Evolutionary conservation across 2,113 vertebrate genomes (phyloP).

Genomic region (Lepisosteus oculatus): DNA sequence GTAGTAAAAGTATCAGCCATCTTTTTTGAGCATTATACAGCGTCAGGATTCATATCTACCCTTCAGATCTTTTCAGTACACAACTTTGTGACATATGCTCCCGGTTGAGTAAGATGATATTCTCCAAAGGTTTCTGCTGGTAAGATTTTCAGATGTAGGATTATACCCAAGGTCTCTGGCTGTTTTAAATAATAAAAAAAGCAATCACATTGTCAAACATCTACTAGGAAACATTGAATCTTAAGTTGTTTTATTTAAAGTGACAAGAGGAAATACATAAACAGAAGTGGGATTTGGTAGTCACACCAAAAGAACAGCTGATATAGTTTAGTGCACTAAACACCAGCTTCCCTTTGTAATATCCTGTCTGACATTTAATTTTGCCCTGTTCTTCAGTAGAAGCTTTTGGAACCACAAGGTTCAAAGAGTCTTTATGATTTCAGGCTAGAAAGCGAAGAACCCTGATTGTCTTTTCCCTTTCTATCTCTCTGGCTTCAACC

Average conservation of each 20-base stretch:
- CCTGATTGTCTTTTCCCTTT: too few relatives aligned
- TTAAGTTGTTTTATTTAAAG: constrained; percentile 14
- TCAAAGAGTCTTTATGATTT: too few relatives aligned
- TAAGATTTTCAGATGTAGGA: background rate
- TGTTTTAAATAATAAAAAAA: constrained; percentile 9
- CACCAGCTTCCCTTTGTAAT: constrained; percentile 1
- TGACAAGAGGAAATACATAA: constrained; percentile 22
- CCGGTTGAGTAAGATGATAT: background rate
- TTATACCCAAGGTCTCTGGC: background rate
- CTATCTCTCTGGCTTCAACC: too few relatives aligned
- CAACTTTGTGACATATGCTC: constrained; percentile 2
- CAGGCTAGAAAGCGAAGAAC: too few relatives aligned
- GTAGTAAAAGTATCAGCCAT: background rate
- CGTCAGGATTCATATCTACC: background rate
- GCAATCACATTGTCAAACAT: background rate
- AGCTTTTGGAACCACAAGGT: too few relatives aligned
- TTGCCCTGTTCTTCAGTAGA: background rate
- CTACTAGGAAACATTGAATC: constrained; percentile 1
- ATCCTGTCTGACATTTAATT: constrained; percentile 1
- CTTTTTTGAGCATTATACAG: background rate
- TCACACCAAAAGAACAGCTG: constrained; percentile 6
- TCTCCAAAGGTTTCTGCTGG: background rate
- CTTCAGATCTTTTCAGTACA: background rate
- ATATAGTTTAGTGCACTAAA: background rate
- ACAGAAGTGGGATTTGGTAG: constrained; percentile 12